Evolutionary conservation across 2,888 invertebrate genomes (phyloP).

Genomic region (Tuta absoluta): DNA sequence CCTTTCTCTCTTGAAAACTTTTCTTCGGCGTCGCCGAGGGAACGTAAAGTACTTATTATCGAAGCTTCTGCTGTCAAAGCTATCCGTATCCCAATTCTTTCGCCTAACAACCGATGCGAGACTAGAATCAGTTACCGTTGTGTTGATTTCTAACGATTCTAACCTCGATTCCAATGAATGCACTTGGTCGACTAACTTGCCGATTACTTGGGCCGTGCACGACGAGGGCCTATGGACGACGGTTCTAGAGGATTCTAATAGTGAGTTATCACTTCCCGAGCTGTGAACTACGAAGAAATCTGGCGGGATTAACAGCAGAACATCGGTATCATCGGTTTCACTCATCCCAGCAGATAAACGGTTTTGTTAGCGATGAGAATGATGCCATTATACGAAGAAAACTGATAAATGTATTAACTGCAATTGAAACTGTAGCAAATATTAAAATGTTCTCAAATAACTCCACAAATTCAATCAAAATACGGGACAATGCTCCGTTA

Average conservation of each 20-base stretch:
- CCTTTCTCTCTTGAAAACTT: slow-evolving; percentile 46
- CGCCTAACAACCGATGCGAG: slow-evolving; percentile 45
- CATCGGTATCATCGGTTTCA: slow-evolving; percentile 90
- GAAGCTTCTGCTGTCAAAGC: slow-evolving; percentile 57
- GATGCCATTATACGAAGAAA: slow-evolving; percentile 58
- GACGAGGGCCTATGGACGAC: slow-evolving; percentile 71
- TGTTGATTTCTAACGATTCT: slow-evolving; percentile 66
- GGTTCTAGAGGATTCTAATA: slow-evolving; percentile 69
- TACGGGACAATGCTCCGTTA: not conserved
- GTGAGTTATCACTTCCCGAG: slow-evolving; percentile 79
- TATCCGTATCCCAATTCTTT: slow-evolving; percentile 59
- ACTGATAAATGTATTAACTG: not conserved
- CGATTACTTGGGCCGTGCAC: slow-evolving; percentile 73
- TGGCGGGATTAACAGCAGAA: slow-evolving; percentile 89
- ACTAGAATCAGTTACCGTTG: slow-evolving; percentile 55
- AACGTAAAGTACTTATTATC: slow-evolving; percentile 70
- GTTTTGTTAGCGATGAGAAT: slow-evolving; percentile 37
- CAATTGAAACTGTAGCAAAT: not conserved
- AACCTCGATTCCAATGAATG: slow-evolving; percentile 82
- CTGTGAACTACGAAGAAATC: slow-evolving; percentile 85
- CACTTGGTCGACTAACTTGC: slow-evolving; percentile 83
- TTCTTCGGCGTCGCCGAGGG: slow-evolving; percentile 66
- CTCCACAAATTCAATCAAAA: not conserved
- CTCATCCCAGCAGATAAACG: slow-evolving; percentile 66
- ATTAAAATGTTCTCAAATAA: not conserved